Conservation (phyloP, 2,797 vertebrate genomes). For the Tapirus indicus region DNA sequence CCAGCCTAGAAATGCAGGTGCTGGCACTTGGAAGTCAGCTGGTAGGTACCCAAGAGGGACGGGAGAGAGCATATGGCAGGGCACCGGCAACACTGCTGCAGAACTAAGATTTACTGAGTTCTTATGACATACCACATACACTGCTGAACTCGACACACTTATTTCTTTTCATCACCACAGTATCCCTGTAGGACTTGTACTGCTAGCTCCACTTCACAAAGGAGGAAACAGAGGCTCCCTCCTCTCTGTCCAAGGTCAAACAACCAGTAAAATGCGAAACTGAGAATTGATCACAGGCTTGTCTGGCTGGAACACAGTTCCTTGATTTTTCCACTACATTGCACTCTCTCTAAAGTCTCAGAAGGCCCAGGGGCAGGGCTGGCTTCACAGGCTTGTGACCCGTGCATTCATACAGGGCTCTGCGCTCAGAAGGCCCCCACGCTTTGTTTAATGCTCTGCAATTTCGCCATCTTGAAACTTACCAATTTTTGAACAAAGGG, state of each 20-base stretch:
- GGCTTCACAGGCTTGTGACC: too few relatives aligned
- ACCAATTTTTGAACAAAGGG: neutral
- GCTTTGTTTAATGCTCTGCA: neutral
- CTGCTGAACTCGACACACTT: neutral
- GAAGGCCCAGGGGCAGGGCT: too few relatives aligned
- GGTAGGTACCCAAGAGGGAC: fast-evolving
- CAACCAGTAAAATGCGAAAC: neutral
- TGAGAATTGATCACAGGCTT: neutral
- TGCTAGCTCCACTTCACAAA: neutral
- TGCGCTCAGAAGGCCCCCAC: neutral
- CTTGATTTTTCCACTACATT: fast-evolving
- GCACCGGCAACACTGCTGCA: fast-evolving
- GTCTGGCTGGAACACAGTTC: neutral
- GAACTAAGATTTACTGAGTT: neutral
- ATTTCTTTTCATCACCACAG: fast-evolving
- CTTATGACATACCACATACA: fast-evolving
- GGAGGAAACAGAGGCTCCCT: neutral
- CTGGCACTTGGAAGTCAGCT: neutral
- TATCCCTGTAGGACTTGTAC: fast-evolving
- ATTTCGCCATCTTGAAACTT: neutral
- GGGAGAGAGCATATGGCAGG: fast-evolving
- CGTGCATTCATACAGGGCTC: fast-evolving
- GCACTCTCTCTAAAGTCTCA: neutral
- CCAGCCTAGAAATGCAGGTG: too few relatives aligned
- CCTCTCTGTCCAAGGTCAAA: neutral